Conservation (phyloP, 2,797 vertebrate species). For the Galaxias olidus region DNA sequence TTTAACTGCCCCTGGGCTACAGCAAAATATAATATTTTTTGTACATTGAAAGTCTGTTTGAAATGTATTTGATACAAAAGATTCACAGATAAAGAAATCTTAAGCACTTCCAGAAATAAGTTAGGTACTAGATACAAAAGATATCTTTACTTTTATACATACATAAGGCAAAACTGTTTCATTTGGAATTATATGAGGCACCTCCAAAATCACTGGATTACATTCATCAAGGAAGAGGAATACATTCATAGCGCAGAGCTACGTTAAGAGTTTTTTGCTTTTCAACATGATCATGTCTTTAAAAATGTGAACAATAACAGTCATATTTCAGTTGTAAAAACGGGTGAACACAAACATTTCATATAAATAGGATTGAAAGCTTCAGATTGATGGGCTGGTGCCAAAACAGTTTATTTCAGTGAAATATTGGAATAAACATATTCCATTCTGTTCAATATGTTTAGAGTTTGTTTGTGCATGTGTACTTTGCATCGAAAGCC, state of each 20-base stretch:
- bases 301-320: no score
- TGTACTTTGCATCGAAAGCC: no score
- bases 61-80: background rate
- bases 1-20: no score
- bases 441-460: no score
- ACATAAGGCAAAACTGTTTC: conserved; percentile 11
- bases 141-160: background rate
- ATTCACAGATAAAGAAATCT: conserved; percentile 7
- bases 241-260: background rate
- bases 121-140: conserved; percentile 3
- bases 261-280: background rate
- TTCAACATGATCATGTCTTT: background rate
- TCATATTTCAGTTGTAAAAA: no score
- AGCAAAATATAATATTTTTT: background rate
- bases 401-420: no score
- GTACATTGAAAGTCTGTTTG: background rate
- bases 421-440: no score
- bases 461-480: no score
- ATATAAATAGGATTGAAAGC: background rate
- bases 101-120: conserved; percentile 11
- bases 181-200: background rate
- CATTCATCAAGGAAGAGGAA: conserved; percentile 3
- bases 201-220: background rate
- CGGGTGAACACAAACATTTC: background rate
- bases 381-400: no score